Base-by-base conservation (phyloP, 2,888 invertebrate species). In the Megamerina dolium region DNA sequence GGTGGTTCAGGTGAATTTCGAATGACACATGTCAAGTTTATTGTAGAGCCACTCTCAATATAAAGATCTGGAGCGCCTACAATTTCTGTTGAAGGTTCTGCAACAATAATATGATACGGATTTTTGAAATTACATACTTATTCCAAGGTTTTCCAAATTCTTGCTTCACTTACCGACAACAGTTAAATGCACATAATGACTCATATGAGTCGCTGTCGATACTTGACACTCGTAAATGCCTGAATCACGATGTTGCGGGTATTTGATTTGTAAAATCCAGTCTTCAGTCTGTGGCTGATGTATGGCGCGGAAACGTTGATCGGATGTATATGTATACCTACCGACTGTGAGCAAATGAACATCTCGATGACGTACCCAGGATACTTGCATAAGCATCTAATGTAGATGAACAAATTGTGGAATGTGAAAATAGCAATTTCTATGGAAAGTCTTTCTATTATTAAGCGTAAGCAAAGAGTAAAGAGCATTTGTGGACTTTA, bases 211-310 rank as follows among this genome's bases (percentile, higher is more conserved):
- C 45, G 90, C 90, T 49, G 92, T 91, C 57, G 90, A 90, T 66
- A 93, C 87, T 77, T 93, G 93, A 73, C 92, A 93, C 74, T 93
- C 92, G 74, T 93, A 93, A 59, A 89, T 83, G 47, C 92, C 92
- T 2, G 72, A 71, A 48, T 93, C 92, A 55, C 89, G 79, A 68
- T 89, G 86, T 68, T 92, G 91, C 2, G 91, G 87, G 68, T 90
- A 92, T 72, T 91, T 90, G 72, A 93, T 89, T 77, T 87, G 87
- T 57, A 93, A 78, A 50, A 85, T 88, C 90, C 91, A 92, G 74
- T 92, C 92, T 73, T 91, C 91, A 49, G 87, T 82, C 60, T 87
- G 85, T 32, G 83, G 83, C 56, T 84, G 80, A 70, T 91, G 90
- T 58, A 90, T 85, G 39, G 90, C 88, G 47, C 88, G 77, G 75